phyloP scores from a whole-genome alignment of 2,888 invertebrate species.

The Chaitophorus viminalis region DNA sequence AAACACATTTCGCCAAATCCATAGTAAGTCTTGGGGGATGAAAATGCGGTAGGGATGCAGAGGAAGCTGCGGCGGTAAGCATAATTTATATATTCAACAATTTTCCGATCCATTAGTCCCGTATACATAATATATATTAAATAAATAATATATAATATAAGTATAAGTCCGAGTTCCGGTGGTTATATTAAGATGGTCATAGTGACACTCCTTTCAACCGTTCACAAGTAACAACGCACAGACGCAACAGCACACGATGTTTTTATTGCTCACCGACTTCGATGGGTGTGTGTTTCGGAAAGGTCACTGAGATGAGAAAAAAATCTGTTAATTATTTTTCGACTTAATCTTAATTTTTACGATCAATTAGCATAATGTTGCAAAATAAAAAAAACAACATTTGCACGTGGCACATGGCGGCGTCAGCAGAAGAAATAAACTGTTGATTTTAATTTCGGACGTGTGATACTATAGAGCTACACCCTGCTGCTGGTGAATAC shows the following conservation, averaged over 20 bases:
- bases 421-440: neutral
- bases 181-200: neutral
- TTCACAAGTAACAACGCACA: neutral
- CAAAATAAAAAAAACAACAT: neutral
- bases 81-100: neutral
- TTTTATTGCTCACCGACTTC: neutral
- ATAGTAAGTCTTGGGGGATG: neutral
- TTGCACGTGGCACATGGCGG: neutral
- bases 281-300: neutral
- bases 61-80: neutral
- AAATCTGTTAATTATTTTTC: slow-evolving; percentile 22
- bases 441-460: neutral
- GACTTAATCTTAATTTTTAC: slow-evolving; percentile 22
- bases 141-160: too few relatives aligned
- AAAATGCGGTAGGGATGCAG: too few relatives aligned
- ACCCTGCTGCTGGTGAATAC: neutral
- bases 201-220: neutral
- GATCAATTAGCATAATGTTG: slow-evolving; percentile 11
- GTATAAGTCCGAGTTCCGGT: neutral
- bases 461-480: neutral
- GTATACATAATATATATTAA: neutral
- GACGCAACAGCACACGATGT: neutral
- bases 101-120: slow-evolving; percentile 25
- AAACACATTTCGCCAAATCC: slow-evolving; percentile 24
- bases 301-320: neutral